A percentile compares a stretch with the other conserved stretches of the same genome.
phyloP scores from a whole-genome alignment of 2,888 invertebrate genomes.

The Stictocephala bisonia region DNA sequence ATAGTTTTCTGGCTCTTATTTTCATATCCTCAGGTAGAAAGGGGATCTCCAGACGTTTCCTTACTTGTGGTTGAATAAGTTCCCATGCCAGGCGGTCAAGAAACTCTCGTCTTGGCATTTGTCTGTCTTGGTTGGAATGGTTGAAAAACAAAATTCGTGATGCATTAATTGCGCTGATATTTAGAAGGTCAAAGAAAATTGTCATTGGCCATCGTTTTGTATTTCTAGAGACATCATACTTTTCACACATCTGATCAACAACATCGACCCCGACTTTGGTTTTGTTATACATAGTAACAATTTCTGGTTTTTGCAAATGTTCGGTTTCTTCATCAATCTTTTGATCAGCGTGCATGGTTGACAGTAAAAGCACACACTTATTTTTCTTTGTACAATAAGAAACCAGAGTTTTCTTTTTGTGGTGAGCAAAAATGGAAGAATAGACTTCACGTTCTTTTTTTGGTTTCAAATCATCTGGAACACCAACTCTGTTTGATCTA shows the following conservation, averaged over 20 bases:
- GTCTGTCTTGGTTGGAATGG: neutral
- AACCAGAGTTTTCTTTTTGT: constrained; percentile 57
- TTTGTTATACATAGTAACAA: constrained; percentile 58
- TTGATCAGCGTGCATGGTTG: constrained; percentile 57
- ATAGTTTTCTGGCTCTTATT: neutral
- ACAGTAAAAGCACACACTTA: constrained; percentile 56
- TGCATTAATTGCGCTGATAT: constrained; percentile 23
- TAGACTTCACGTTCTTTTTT: too few relatives aligned
- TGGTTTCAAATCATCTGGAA: too few relatives aligned
- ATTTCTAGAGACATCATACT: constrained; percentile 21
- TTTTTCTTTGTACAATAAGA: constrained; percentile 58
- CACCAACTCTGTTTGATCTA: too few relatives aligned
- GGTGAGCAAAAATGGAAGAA: too few relatives aligned
- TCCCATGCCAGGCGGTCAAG: constrained; percentile 16
- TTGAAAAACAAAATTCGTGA: neutral
- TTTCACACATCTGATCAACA: constrained; percentile 31
- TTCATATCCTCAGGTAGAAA: constrained; percentile 2
- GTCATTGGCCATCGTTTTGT: constrained; percentile 26
- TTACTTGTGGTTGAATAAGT: constrained; percentile 20
- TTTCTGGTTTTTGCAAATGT: constrained; percentile 56
- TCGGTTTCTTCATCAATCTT: constrained; percentile 53
- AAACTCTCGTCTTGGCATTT: constrained; percentile 12
- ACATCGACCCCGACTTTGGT: constrained; percentile 53
- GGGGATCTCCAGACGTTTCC: neutral
- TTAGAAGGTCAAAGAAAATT: constrained; percentile 22